Evolutionary conservation across 1,140 invertebrate species (phyloP), one percentile per base, ranked within the genome.

Genomic region (Procambarus clarkii): DNA sequence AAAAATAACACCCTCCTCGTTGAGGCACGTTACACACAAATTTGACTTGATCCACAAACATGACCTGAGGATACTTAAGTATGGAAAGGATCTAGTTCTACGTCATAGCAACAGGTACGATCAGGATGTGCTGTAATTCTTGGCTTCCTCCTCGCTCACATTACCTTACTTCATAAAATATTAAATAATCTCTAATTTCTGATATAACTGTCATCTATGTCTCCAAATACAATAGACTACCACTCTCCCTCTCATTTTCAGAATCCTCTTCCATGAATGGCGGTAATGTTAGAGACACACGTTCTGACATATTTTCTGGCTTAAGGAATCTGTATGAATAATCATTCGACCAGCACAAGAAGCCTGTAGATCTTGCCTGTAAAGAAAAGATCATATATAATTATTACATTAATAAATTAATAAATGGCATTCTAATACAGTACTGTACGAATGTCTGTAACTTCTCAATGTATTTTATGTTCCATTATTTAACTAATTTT

Each of bases 341-440:
- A 24, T 91, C 76, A 34, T 71, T 78, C 48, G 82, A 58, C 89
- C 89, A 91, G 60, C 89, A 91, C 45, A 91, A 24, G 46, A 82
- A 91, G 4, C 83, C 89, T 24, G 74, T 91, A n/a, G 89, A 91
- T 84, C 89, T 91, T 15, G 83, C 89, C 89, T 91, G 89, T 3
- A 79, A 84, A 71, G 58, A 54, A 54, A 54, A 54, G 13, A 54
- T 9, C 50, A 54, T 11, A 54, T 9, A 34, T 9, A 54, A 54
- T 54, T 54, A 54, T 13, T 13, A 54, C 34, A 54, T 54, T 54
- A 54, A 54, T 9, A 54, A 8, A 54, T 5, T 13, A 9, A 34
- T 34, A 34, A 34, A 54, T 54, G 50, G 5, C 50, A 54, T 54
- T 54, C 50, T 54, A 8, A 11, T 54, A 54, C 50, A 54, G 8